A percentile compares a stretch with the other conserved stretches of the same genome.
Conservation (phyloP, 2,888 invertebrate genomes). For the Acanthosepion lycidas region DNA sequence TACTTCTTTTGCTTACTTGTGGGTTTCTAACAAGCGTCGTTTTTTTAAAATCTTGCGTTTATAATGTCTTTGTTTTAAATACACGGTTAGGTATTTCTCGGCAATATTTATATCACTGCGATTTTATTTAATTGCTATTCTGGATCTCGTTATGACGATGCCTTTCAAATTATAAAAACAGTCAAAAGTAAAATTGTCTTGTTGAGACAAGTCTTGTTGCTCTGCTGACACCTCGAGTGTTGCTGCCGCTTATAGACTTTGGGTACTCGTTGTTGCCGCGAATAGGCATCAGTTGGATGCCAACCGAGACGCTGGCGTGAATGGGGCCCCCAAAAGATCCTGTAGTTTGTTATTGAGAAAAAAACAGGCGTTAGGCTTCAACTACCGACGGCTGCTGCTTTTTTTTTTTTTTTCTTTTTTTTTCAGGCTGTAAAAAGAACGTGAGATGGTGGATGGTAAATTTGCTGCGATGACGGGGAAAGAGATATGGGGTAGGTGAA, state of each 20-base stretch:
- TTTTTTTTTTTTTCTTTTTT: not conserved
- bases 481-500: too few species aligned
- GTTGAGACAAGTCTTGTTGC: not conserved
- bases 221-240: not conserved
- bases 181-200: not conserved
- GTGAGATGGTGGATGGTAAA: too few species aligned
- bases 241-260: not conserved
- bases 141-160: not conserved
- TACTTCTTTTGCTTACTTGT: too few species aligned
- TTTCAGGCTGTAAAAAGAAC: too few species aligned
- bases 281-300: not conserved
- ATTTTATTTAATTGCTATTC: not conserved
- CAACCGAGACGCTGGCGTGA: not conserved
- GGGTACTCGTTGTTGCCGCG: not conserved
- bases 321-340: not conserved
- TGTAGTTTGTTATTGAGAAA: not conserved
- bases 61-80: too few species aligned
- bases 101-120: not conserved
- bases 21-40: not conserved
- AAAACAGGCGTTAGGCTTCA: not conserved
- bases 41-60: not conserved
- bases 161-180: too few species aligned
- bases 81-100: not conserved
- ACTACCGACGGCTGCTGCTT: not conserved
- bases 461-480: too few species aligned